A percentile compares a stretch with the other conserved stretches of the same genome.
Evolutionary conservation across 2,113 vertebrate genomes (phyloP).

Genomic region (Nesospiza acunhae): DNA sequence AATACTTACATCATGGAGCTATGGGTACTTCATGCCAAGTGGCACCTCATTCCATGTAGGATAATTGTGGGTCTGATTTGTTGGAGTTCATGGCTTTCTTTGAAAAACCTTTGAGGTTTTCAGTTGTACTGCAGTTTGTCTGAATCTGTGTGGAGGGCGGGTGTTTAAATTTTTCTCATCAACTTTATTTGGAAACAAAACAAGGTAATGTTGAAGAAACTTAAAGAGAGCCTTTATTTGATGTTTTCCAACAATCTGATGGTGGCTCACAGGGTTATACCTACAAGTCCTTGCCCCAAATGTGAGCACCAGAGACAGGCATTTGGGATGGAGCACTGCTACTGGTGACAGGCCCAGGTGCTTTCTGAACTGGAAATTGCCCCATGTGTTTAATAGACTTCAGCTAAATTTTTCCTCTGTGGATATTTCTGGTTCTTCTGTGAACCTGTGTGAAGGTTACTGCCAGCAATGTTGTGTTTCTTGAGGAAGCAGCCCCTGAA

Average conservation of each 20-base stretch:
- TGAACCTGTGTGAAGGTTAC: not conserved
- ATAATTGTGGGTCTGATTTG: not conserved
- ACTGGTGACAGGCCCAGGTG: not conserved
- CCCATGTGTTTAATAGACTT: not conserved
- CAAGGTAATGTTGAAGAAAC: not conserved
- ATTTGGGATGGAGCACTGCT: not conserved
- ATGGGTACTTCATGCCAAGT: not conserved
- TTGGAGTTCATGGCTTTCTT: not conserved
- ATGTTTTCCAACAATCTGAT: not conserved
- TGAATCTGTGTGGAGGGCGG: rapidly evolving
- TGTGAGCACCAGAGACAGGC: rapidly evolving
- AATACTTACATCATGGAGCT: rapidly evolving
- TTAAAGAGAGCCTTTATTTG: not conserved
- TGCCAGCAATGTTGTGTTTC: rapidly evolving
- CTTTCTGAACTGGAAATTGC: not conserved
- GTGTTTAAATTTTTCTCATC: not conserved
- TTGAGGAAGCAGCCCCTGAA: not conserved
- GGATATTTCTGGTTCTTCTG: not conserved
- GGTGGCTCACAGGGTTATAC: not conserved
- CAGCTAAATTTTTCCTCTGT: not conserved
- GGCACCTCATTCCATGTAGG: not conserved
- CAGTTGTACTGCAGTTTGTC: not conserved
- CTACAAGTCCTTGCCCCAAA: not conserved
- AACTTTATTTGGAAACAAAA: not conserved
- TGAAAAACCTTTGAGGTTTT: not conserved